Conservation (phyloP, 2,888 invertebrate genomes). For the Calliphora vomitoria region DNA sequence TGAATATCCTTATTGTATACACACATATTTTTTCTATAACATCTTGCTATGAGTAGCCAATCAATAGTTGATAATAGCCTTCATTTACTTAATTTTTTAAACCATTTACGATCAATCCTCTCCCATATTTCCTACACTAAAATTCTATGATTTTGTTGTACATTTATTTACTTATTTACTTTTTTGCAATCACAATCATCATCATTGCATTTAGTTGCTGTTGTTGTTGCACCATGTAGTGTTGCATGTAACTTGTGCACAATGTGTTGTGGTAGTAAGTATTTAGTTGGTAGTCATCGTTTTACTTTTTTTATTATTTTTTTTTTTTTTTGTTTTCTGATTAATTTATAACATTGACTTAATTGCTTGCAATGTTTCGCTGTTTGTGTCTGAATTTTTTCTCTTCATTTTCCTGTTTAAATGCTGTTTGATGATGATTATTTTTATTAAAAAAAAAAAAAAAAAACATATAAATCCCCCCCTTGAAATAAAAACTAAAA, state of each 20-base stretch:
- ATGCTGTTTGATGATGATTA: slow-evolving; percentile 70
- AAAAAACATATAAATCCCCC: slow-evolving; percentile 5
- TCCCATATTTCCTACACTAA: slow-evolving; percentile 58
- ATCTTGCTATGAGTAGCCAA: slow-evolving; percentile 64
- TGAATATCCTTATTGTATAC: slow-evolving; percentile 29
- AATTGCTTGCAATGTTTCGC: slow-evolving; percentile 79
- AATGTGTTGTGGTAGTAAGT: slow-evolving; percentile 39
- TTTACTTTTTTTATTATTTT: not conserved
- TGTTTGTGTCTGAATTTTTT: slow-evolving; percentile 69
- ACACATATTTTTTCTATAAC: slow-evolving; percentile 9
- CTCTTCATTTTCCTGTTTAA: slow-evolving; percentile 67
- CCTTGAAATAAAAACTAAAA: slow-evolving; percentile 13
- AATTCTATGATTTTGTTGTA: slow-evolving; percentile 39
- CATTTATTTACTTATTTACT: slow-evolving; percentile 30
- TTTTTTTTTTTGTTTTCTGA: slow-evolving; percentile 74
- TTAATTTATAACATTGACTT: slow-evolving; percentile 79
- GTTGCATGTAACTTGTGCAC: slow-evolving; percentile 31
- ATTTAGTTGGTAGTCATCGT: slow-evolving; percentile 31
- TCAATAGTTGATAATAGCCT: slow-evolving; percentile 69
- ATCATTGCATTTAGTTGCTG: slow-evolving; percentile 52
- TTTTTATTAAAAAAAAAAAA: slow-evolving; percentile 58
- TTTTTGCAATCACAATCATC: slow-evolving; percentile 69
- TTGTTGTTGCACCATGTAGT: not conserved
- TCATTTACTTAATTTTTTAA: slow-evolving; percentile 68
- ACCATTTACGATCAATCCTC: slow-evolving; percentile 69